Base-by-base conservation (phyloP, 2,888 invertebrate genomes). In the Rotaria socialis region DNA sequence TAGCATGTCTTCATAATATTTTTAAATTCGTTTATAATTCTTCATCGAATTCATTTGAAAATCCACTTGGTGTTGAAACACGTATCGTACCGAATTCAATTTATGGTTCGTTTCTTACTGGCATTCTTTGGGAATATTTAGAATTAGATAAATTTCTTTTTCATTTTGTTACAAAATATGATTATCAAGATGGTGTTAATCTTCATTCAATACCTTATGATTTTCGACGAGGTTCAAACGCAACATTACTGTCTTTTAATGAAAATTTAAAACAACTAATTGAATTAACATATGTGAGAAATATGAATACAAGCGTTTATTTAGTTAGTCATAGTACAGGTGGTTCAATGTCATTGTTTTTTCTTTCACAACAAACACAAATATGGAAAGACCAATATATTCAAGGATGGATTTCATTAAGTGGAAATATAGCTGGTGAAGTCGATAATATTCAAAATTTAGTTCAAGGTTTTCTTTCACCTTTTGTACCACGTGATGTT, bases 261-360 rank as follows among this genome's bases (percentile, higher is more conserved):
- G 11, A 92, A 0, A 93, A 94, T 88, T 91, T 98, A 87, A 95
- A 95, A 90, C 89, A 91, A 0, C 92, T 97, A 19, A 93, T 96
- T 0, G 96, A 98, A 92, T 94, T 95, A 86, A 95, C 96, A 0
- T 97, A 95, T 90, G 90, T 88, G 16, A 91, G 92, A 87, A 97
- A 97, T 91, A 93, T 94, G 88, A 93, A 95, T 88, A 92, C 93
- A 0, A 93, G 94, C 0, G 94, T 97, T 14, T 94, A 96, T 0
- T 90, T 97, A 2, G 90, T 99, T 55, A 95, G 94, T 11, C 99
- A 99, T 92, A 97, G 97, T 89, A 97, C 99, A 97, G 99, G 99
- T 0, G 90, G 95, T n/a, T 94, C 96, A 0, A 94, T 96, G 94
- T 93, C 94, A 0, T 92, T 95, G 87, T 94, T 95, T 89, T 96